Evolutionary conservation across 1,140 invertebrate species (phyloP).

Genomic region (Micrasema longulum): DNA sequence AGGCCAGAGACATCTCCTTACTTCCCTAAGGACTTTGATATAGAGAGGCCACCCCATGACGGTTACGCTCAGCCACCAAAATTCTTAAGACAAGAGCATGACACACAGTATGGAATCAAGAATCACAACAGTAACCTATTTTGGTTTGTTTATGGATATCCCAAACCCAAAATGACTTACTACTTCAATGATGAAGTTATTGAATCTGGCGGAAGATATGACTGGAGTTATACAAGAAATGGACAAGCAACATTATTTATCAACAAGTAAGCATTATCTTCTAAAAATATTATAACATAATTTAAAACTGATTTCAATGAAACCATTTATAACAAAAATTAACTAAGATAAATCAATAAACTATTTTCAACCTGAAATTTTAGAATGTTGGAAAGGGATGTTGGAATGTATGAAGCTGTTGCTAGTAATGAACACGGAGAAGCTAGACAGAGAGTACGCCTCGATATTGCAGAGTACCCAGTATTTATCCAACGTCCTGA

Average conservation of each 20-base stretch:
- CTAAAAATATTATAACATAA: background rate
- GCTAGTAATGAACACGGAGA: conserved; percentile 94
- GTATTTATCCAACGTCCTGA: conserved; percentile 87
- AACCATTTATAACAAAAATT: too few species aligned
- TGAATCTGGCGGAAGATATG: conserved; percentile 84
- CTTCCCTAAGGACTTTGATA: conserved; percentile 91
- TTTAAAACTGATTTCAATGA: background rate
- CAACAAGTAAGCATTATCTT: conserved; percentile 74
- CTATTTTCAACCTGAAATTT: conserved; percentile 17
- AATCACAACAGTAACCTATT: conserved; percentile 88
- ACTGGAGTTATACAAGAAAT: conserved; percentile 88
- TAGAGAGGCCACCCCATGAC: conserved; percentile 86
- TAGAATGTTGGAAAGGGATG: conserved; percentile 89
- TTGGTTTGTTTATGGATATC: conserved; percentile 95
- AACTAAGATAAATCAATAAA: background rate
- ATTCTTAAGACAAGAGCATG: conserved; percentile 87
- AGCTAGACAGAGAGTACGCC: conserved; percentile 82
- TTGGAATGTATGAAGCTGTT: conserved; percentile 93
- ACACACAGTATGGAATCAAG: conserved; percentile 89
- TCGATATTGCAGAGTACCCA: conserved; percentile 93
- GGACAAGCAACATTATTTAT: conserved; percentile 89
- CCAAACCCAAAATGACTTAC: conserved; percentile 90
- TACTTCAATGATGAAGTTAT: conserved; percentile 87
- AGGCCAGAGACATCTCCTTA: conserved; percentile 89
- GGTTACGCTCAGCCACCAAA: conserved; percentile 84